Percentiles rank a stretch among this genome's conserved stretches.
Evolutionary conservation across 2,888 invertebrate species (phyloP).

Genomic region (Andrena camellia): DNA sequence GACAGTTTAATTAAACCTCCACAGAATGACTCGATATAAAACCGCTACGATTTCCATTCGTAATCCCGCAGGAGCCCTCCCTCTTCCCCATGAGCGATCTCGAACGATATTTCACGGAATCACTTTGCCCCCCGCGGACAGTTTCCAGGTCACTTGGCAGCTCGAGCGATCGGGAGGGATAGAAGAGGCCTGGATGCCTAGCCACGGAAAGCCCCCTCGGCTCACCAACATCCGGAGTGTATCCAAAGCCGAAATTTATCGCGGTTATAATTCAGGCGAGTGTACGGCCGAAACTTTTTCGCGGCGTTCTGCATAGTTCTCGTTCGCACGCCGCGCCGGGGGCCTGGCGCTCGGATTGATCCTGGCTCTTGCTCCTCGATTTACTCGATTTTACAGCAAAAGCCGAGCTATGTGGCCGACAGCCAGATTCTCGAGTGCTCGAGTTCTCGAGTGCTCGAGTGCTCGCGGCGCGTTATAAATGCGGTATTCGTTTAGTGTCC

Average conservation of each 20-base stretch:
- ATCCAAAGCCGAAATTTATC: constrained; percentile 36
- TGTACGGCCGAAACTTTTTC: neutral
- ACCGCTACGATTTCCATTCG: constrained; percentile 4
- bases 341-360: constrained; percentile 27
- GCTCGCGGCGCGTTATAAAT: constrained; percentile 54
- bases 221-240: constrained; percentile 17
- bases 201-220: neutral
- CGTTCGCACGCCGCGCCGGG: neutral
- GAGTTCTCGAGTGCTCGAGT: constrained; percentile 16
- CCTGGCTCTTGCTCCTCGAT: constrained; percentile 22
- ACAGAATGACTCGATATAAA: too few species aligned
- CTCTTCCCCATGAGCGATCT: constrained; percentile 1
- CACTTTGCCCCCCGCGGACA: constrained; percentile 21
- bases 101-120: constrained; percentile 38
- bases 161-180: neutral
- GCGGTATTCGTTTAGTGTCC: constrained; percentile 52
- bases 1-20: too few species aligned
- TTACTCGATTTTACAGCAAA: constrained; percentile 32
- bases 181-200: neutral
- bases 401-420: constrained; percentile 55
- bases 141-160: constrained; percentile 47
- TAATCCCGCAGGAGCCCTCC: neutral
- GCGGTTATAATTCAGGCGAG: constrained; percentile 46
- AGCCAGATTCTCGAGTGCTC: constrained; percentile 56
- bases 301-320: constrained; percentile 23